Evolutionary conservation across 2,888 invertebrate genomes (phyloP), one percentile per base, ranked within the genome.

Genomic region (Dasypolia templi): DNA sequence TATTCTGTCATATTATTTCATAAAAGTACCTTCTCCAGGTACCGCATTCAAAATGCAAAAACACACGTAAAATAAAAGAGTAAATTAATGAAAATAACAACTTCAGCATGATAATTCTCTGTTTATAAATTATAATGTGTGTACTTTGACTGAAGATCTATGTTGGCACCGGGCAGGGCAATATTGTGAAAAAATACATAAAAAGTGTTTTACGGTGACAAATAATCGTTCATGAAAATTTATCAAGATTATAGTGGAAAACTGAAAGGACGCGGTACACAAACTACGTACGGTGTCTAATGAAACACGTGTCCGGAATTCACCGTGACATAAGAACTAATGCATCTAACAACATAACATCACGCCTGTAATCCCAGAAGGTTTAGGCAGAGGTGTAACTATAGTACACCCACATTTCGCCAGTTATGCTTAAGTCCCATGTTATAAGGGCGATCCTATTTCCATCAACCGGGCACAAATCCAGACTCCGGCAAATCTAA

Each of bases 281-380:
- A 56, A 72, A 51, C 72, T 73, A 68, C 71, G 72, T 69, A 83
- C 79, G 81, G 80, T 83, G 75, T 86, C 84, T 75, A 86, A 85
- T 87, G 77, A 44, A 71, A 78, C 84, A 83, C 86, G 84, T 83
- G 85, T 72, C 75, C 59, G 66, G 61, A 78, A 85, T 83, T 69
- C 29, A 83, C 75, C 87, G 75, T 85, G 81, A 76, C 75, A 86
- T 71, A 73, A 70, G 84, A 86, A 86, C 75, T 83, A 87, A 87
- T 87, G 72, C 79, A 56, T 73, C 58, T 87, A 76, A 87, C n/a
- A n/a, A n/a, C n/a, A n/a, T n/a, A n/a, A n/a, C n/a, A n/a, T n/a
- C n/a, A n/a, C n/a, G n/a, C n/a, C n/a, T n/a, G n/a, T n/a, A n/a
- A n/a, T n/a, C n/a, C n/a, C n/a, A n/a, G n/a, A n/a, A n/a, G n/a